These are phyloP conservation scores for Drosophila virilis DNA, from an alignment of 1,140 invertebrate genomes.

Conservation along the genomic window DNA sequence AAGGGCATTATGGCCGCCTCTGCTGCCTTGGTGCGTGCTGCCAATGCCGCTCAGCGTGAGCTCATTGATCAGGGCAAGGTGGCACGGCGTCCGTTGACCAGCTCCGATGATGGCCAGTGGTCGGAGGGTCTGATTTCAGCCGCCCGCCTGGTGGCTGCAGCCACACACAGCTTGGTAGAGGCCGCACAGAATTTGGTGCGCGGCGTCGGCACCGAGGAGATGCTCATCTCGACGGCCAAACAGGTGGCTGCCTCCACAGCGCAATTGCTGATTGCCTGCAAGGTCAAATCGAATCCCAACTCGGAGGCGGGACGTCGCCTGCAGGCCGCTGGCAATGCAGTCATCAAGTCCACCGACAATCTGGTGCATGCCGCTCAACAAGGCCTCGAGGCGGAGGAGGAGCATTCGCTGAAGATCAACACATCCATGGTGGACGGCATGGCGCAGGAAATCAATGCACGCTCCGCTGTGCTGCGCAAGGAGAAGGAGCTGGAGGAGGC, in stretches of 20 bases:
- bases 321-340: slow-evolving; percentile 97
- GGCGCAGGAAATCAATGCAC: slow-evolving; percentile 95
- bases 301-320: slow-evolving; percentile 96
- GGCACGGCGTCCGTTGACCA: slow-evolving; percentile 90
- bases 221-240: slow-evolving; percentile 97
- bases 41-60: slow-evolving; percentile 97
- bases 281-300: slow-evolving; percentile 98
- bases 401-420: slow-evolving; percentile 94
- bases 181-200: slow-evolving; percentile 98
- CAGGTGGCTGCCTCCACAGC: slow-evolving; percentile 99
- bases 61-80: slow-evolving; percentile 95
- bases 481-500: slow-evolving; percentile 97
- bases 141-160: slow-evolving; percentile 97
- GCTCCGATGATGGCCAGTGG: slow-evolving; percentile 99
- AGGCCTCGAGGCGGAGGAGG: slow-evolving; percentile 96
- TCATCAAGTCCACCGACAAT: slow-evolving; percentile 98
- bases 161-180: slow-evolving; percentile 98
- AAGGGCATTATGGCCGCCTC: slow-evolving; percentile 99
- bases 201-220: slow-evolving; percentile 97
- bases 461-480: slow-evolving; percentile 94
- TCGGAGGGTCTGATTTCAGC: slow-evolving; percentile 99
- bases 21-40: slow-evolving; percentile 97
- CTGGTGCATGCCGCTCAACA: slow-evolving; percentile 97
- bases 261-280: slow-evolving; percentile 98
- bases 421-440: slow-evolving; percentile 96